Evolutionary conservation across 2,797 vertebrate species (phyloP).

Genomic region (Euphonia xanthogaster): DNA sequence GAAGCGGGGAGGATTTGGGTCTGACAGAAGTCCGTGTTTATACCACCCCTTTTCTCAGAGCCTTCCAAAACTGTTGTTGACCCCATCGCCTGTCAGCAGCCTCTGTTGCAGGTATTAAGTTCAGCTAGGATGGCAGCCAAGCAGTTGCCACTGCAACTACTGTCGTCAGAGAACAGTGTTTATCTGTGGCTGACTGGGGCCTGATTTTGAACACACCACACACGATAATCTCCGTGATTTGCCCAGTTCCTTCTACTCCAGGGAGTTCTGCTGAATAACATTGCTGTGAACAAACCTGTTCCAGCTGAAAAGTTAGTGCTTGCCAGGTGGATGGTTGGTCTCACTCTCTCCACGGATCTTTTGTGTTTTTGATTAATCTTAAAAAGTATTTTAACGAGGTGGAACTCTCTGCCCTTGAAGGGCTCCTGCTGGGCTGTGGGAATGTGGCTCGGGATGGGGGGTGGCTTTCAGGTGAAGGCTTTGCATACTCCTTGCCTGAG

Average conservation of each 20-base stretch:
- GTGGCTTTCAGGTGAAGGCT: neutral
- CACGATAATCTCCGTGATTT: neutral
- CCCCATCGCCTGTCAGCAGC: neutral
- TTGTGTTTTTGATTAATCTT: neutral
- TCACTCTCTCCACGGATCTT: accelerated
- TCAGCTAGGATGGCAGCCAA: conserved; percentile 55
- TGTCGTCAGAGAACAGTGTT: conserved; percentile 40
- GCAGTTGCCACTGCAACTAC: conserved; percentile 31
- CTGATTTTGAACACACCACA: neutral
- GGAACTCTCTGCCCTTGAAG: neutral
- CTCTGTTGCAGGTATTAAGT: conserved; percentile 43
- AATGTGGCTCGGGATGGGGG: neutral
- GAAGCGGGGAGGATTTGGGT: neutral
- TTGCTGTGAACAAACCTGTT: neutral
- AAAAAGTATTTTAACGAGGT: neutral
- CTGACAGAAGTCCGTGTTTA: neutral
- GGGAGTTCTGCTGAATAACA: neutral
- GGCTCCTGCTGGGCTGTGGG: neutral
- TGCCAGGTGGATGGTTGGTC: neutral
- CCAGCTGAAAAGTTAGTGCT: neutral
- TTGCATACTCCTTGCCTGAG: neutral
- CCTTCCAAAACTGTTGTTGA: neutral
- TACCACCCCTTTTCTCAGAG: neutral
- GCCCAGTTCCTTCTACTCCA: neutral
- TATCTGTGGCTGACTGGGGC: conserved; percentile 17